Base-by-base conservation (phyloP, 2,888 invertebrate genomes). In the Leptarthrus brevirostris region DNA sequence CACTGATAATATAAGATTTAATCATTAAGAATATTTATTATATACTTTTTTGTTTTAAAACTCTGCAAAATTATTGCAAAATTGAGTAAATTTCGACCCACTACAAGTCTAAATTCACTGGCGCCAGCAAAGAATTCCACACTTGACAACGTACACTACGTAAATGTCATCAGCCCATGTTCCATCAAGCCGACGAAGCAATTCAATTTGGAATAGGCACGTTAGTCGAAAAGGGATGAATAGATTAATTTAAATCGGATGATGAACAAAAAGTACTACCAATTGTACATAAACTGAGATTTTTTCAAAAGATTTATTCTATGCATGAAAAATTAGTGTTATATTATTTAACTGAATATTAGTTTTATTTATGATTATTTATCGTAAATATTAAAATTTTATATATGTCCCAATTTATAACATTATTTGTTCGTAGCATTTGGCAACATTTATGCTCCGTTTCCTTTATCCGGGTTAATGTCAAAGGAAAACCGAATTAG, bases 131-230 rank as follows among this genome's bases (percentile, higher is more conserved):
- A 34, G 34, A 52, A 52, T 52, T 30, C 69, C 52, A 14, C 69
- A 69, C 69, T 69, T 52, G 69, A 16, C 69, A 69, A 52, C 69
- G 69, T 69, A 69, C 52, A 30, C 69, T 44, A 52, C 69, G 40
- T 44, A 69, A 69, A 69, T 69, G 69, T 52, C 49, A 69, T 20
- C n/a, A n/a, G 4, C 52, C 69, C 3, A 18, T 52, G 8, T 30
- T 40, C 44, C 14, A 24, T n/a, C 44, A 64, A 24, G 10, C 6
- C 16, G 24, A 34, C 30, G 5, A 18, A 5, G 12, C 49, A 12
- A 52, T 30, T 20, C 6, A 12, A 12, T 3, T 6, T n/a, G 69
- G 16, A 47, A 16, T 26, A 14, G n/a, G 6, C 6, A n/a, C 22
- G 14, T 8, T 2, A 16, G 64, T n/a, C 14, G 4, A 24, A 66